phyloP scores from a whole-genome alignment of 2,113 vertebrate genomes.

The Mixornis gularis region DNA sequence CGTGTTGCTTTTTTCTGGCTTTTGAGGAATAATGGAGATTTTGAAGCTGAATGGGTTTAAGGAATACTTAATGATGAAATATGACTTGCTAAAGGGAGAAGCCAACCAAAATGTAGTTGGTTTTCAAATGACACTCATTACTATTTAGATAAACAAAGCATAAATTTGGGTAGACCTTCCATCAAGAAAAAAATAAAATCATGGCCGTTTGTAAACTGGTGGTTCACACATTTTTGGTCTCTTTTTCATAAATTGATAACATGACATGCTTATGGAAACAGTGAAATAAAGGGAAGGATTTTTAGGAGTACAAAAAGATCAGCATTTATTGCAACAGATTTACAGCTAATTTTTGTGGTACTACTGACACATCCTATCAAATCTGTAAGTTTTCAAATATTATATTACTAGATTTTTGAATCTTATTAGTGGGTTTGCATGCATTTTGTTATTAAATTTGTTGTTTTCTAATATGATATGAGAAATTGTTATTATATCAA shows the following conservation, averaged over 20 bases:
- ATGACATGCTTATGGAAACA: background rate
- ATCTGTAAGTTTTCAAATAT: background rate
- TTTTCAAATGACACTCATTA: background rate
- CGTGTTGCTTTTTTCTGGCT: background rate
- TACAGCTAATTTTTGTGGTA: background rate
- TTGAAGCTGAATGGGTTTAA: background rate
- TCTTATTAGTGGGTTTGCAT: background rate
- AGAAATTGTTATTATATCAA: constrained; percentile 39
- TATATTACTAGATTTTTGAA: background rate
- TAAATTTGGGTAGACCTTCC: background rate
- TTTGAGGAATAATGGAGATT: background rate
- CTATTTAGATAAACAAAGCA: background rate
- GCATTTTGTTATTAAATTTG: constrained; percentile 4
- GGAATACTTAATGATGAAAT: background rate
- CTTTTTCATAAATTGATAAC: background rate
- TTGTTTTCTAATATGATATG: constrained; percentile 42
- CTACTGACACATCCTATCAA: background rate
- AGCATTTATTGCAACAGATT: background rate
- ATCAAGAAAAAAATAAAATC: background rate
- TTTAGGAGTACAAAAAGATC: background rate
- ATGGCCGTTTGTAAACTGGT: background rate
- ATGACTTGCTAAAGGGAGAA: background rate
- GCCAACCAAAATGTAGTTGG: background rate
- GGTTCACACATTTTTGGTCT: background rate
- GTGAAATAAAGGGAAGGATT: background rate